A percentile compares a stretch with the other conserved stretches of the same genome.
phyloP scores from a whole-genome alignment of 2,797 vertebrate genomes.

The Rhinophrynus dorsalis region DNA sequence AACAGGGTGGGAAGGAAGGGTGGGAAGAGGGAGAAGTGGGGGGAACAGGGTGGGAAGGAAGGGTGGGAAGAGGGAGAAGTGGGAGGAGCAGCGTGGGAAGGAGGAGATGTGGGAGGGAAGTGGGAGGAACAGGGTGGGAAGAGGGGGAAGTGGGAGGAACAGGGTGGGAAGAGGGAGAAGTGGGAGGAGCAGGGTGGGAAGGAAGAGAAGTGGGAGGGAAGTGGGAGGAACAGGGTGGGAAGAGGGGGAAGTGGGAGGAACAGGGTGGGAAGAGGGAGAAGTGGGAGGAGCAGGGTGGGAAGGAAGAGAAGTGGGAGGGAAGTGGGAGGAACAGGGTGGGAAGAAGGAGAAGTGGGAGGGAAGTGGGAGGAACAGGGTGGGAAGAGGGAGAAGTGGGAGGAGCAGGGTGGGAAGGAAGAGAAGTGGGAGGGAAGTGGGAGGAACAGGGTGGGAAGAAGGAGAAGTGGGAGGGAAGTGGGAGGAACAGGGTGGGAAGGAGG shows the following conservation, averaged over 20 bases:
- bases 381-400: neutral
- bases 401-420: neutral
- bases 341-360: neutral
- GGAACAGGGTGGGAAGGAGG: neutral
- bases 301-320: neutral
- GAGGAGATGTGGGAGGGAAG: neutral
- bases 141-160: neutral
- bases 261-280: neutral
- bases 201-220: neutral
- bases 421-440: neutral
- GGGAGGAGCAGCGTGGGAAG: neutral
- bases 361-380: neutral
- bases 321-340: neutral
- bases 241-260: too few relatives aligned
- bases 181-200: neutral
- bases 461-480: neutral
- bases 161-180: too few relatives aligned
- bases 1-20: too few relatives aligned
- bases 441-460: neutral
- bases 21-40: neutral
- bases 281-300: neutral
- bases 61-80: neutral
- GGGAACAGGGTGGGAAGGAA: neutral
- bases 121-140: neutral
- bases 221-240: neutral